A percentile compares a stretch with the other conserved stretches of the same genome.
Conservation (phyloP, 2,113 vertebrate species). For the Periophthalmodon schlosseri region DNA sequence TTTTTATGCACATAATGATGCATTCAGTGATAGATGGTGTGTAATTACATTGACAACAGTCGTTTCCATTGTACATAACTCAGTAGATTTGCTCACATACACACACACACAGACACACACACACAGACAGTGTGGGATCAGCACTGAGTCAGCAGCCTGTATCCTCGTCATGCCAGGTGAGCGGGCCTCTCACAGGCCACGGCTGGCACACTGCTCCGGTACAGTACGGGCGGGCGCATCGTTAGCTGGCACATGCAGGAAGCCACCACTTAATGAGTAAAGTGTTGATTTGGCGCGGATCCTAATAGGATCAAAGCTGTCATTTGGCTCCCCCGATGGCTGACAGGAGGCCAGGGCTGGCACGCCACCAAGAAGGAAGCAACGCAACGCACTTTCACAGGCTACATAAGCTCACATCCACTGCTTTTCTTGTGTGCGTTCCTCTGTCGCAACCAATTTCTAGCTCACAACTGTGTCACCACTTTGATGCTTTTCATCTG, state of each 20-base stretch:
- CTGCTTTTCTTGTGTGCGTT: constrained; percentile 31
- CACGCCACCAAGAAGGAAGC: constrained; percentile 73
- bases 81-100: constrained; percentile 5
- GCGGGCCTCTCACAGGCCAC: constrained; percentile 44
- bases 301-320: constrained; percentile 83
- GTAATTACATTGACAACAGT: background rate
- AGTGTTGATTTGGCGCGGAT: constrained; percentile 81
- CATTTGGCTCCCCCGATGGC: constrained; percentile 77
- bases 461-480: background rate
- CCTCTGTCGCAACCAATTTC: constrained; percentile 9
- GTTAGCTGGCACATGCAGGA: constrained; percentile 69
- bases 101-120: too few relatives aligned
- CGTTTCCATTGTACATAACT: background rate
- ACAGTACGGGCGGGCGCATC: constrained; percentile 51
- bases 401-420: constrained; percentile 42
- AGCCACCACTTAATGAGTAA: constrained; percentile 75
- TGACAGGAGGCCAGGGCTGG: constrained; percentile 76
- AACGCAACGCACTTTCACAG: constrained; percentile 57
- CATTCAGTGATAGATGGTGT: background rate
- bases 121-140: constrained; percentile 28
- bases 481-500: constrained; percentile 30
- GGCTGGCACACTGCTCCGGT: constrained; percentile 56
- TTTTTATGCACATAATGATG: background rate
- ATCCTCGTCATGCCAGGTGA: constrained; percentile 52
- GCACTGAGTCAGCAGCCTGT: constrained; percentile 44